phyloP scores from a whole-genome alignment of 2,797 vertebrate species.

The Pitangus sulphuratus region DNA sequence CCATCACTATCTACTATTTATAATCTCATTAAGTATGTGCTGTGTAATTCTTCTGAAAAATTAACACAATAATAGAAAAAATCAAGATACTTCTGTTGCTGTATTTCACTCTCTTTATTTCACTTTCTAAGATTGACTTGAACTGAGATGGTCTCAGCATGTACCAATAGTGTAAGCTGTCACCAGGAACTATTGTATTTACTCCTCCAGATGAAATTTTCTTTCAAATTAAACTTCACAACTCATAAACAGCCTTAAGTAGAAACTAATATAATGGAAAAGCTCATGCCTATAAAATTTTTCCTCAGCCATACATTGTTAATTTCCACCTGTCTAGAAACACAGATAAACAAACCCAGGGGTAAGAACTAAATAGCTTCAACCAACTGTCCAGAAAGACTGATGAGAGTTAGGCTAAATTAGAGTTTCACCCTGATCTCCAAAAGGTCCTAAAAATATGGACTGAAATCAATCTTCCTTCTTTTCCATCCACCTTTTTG shows the following conservation, averaged over 20 bases:
- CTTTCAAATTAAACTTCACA: not conserved
- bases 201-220: not conserved
- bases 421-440: not conserved
- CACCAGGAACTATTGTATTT: not conserved
- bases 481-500: not conserved
- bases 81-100: not conserved
- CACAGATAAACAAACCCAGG: not conserved
- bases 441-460: not conserved
- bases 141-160: not conserved
- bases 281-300: not conserved
- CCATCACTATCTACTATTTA: not conserved
- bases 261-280: not conserved
- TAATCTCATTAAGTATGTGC: not conserved
- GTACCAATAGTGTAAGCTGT: not conserved
- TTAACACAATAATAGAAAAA: not conserved
- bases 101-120: not conserved
- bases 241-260: not conserved
- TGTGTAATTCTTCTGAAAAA: not conserved
- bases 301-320: not conserved
- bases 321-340: not conserved
- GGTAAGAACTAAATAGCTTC: not conserved
- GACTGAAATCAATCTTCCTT: not conserved
- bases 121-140: not conserved
- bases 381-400: not conserved
- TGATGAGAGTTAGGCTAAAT: not conserved